These are phyloP conservation scores for Ceyx melanurus DNA, from an alignment of 2,113 vertebrate species.

Conservation along the genomic window DNA sequence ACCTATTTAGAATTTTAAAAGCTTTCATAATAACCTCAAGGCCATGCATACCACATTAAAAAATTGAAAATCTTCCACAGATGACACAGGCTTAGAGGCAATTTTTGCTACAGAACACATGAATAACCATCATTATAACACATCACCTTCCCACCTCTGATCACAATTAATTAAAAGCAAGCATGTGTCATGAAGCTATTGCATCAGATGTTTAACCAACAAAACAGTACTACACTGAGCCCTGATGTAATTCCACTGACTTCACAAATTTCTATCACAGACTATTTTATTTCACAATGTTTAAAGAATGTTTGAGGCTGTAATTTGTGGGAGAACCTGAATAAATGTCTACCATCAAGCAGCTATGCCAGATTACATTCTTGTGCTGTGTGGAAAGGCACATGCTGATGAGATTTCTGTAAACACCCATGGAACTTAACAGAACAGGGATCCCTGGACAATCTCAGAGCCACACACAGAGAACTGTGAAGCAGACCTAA, in stretches of 20 bases:
- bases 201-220: constrained; percentile 23
- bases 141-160: constrained; percentile 35
- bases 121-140: constrained; percentile 46
- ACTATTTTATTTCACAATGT: not conserved
- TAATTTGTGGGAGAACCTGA: not conserved
- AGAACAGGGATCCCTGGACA: not conserved
- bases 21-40: constrained; percentile 54
- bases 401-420: not conserved
- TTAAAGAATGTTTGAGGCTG: not conserved
- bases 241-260: not conserved
- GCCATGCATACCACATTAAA: constrained; percentile 56
- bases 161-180: constrained; percentile 59
- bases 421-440: not conserved
- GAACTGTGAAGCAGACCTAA: not conserved
- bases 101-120: constrained; percentile 44
- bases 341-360: not conserved
- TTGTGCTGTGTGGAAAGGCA: not conserved
- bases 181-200: not conserved
- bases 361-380: not conserved
- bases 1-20: constrained; percentile 65
- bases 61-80: constrained; percentile 50
- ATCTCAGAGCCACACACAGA: not conserved
- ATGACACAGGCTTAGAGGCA: constrained; percentile 40
- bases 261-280: not conserved
- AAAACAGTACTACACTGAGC: not conserved